Evolutionary conservation across 2,113 vertebrate species (phyloP).

Genomic region (Phalacrocorax pelagicus): DNA sequence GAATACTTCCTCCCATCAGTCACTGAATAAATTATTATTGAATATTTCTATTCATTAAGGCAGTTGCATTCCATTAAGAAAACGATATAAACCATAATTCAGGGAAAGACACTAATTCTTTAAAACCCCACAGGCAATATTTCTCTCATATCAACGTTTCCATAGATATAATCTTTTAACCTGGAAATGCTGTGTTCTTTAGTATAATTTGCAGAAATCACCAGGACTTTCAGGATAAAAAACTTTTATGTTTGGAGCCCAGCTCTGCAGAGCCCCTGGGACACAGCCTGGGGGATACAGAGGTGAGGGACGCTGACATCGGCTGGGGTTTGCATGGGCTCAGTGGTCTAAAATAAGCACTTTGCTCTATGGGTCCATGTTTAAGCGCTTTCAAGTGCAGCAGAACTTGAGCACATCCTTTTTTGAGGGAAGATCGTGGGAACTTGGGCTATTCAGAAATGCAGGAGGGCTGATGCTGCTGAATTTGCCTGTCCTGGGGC

Average conservation of each 20-base stretch:
- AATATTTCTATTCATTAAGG: conserved; percentile 12
- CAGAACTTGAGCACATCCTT: background rate
- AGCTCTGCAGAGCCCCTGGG: background rate
- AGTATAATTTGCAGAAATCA: background rate
- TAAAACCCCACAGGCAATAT: background rate
- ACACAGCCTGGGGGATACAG: fast-evolving
- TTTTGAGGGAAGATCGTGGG: background rate
- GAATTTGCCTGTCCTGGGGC: background rate
- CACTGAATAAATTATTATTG: conserved; percentile 7
- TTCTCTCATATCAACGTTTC: background rate
- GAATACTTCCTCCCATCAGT: background rate
- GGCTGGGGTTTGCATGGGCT: background rate
- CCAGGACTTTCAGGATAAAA: background rate
- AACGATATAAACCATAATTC: background rate
- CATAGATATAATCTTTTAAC: background rate
- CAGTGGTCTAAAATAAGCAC: background rate
- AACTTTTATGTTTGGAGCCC: background rate
- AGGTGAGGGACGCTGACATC: fast-evolving
- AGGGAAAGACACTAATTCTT: background rate
- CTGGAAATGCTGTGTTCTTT: background rate
- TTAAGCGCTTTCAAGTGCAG: background rate
- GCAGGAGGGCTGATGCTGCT: background rate
- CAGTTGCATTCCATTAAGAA: conserved; percentile 17
- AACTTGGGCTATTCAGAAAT: background rate
- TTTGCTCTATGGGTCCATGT: fast-evolving